Conservation (phyloP, 2,113 vertebrate genomes). For the Bubalus kerabau region DNA sequence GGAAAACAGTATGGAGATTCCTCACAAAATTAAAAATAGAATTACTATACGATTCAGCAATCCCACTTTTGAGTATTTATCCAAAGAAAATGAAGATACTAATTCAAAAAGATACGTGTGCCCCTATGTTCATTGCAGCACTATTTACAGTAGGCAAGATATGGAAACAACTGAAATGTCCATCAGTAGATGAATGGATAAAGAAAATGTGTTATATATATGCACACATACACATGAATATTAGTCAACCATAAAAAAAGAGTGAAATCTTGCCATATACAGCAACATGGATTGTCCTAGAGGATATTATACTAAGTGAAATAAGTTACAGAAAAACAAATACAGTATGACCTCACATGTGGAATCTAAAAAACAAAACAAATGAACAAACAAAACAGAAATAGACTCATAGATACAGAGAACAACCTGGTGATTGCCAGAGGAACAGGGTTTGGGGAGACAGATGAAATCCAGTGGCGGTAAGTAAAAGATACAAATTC, state of each 20-base stretch:
- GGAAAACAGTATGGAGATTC: background rate
- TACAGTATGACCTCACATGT: background rate
- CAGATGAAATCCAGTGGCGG: background rate
- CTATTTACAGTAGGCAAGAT: background rate
- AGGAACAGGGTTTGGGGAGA: background rate
- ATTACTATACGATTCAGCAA: background rate
- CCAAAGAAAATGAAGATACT: background rate
- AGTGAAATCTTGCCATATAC: background rate
- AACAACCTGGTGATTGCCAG: background rate
- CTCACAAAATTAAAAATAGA: background rate
- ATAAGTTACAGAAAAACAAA: background rate
- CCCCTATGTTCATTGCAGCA: background rate
- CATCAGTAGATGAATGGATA: background rate
- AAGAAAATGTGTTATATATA: background rate
- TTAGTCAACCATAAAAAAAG: background rate
- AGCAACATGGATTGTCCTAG: background rate
- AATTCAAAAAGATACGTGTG: background rate
- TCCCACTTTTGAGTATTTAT: background rate
- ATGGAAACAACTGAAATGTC: background rate
- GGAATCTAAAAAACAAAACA: background rate
- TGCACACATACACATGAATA: background rate
- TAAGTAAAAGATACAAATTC: background rate
- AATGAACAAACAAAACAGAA: background rate
- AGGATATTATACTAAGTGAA: background rate
- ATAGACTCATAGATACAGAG: background rate